Evolutionary conservation across 2,888 invertebrate species (phyloP), one percentile per base, ranked within the genome.

Genomic region (Thalpophila matura): DNA sequence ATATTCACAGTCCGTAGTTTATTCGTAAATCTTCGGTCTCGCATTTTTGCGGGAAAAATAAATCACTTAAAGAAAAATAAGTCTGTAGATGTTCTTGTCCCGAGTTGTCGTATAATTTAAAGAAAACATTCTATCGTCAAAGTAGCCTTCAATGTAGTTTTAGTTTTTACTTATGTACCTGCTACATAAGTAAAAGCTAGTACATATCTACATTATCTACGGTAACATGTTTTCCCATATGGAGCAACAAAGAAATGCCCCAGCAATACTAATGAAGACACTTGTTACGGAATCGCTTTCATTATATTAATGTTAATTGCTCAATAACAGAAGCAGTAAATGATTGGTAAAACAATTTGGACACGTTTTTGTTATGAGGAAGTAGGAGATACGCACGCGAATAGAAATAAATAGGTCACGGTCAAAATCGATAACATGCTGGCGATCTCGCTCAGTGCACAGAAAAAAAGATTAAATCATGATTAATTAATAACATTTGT

Each of bases 381-480:
- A 57, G 68, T 62, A 55, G 58, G 42, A 61, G 59, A 61, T 71
- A 70, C 47, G 68, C 60, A 43, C 74, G 72, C 66, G 42, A 70
- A 62, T 57, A 65, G 54, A 59, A 59, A 73, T 71, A 87, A 83
- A 79, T 87, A 61, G 90, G 89, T 89, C 89, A 89, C 63, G 87
- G 88, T 83, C 82, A 78, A 74, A 86, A 85, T 84, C 82, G 83
- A 86, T 86, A 86, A 61, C 67, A 47, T 73, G 67, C 60, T 65
- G 58, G 51, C 53, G 26, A 61, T 29, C 37, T 62, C 40, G 51
- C 62, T 61, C 63, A 60, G 57, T 71, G 50, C 45, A 35, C 26
- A 63, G 29, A 63, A 60, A 68, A 68, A 55, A 58, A 65, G 24
- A 65, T 76, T 60, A 57, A 62, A 61, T 58, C 57, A 60, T 45